Evolutionary conservation across 1,140 invertebrate genomes (phyloP), one percentile per base, ranked within the genome.

Genomic region (Bombus picipes): DNA sequence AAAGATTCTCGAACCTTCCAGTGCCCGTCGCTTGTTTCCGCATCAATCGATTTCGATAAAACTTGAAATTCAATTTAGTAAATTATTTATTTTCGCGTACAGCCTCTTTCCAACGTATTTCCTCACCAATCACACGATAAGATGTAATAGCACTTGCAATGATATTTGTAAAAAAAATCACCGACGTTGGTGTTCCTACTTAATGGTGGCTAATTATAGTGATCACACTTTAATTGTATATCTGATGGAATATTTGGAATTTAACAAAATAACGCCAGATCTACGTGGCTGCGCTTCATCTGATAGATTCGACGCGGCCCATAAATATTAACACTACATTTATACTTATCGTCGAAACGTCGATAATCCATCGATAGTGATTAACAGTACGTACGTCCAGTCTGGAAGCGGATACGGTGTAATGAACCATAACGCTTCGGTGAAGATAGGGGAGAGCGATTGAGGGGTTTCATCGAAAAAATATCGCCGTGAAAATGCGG

Each of bases 311-410:
- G 12, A 43, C n/a, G n/a, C 73, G n/a, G 32, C 15, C 43, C n/a
- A 74, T 74, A 74, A 74, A 74, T 74, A 74, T 74, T 74, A 53
- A 74, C 41, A 25, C 73, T 74, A 34, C 32, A 25, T 74, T 74
- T 53, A 53, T 25, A 53, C n/a, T 74, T 53, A 32, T 74, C 41
- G 73, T 74, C 43, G 43, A 47, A 10, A 47, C 43, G 32, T 74
- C 73, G 73, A 74, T 74, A 47, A 74, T 74, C 73, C 73, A 53
- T 53, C 73, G 73, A 74, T 53, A 47, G 41, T 53, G 73, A 74
- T 74, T 47, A 74, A 74, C 68, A 71, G 68, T 28, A 71, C 37
- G 22, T 68, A 71, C 68, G 22, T 68, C 34, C 43, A 74, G 43
- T 34, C 18, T 74, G 25, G 73, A 74, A 74, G 73, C n/a, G 73